Conservation (phyloP, 92 coral and sea anemone genomes). For the Diadumene lineata region DNA sequence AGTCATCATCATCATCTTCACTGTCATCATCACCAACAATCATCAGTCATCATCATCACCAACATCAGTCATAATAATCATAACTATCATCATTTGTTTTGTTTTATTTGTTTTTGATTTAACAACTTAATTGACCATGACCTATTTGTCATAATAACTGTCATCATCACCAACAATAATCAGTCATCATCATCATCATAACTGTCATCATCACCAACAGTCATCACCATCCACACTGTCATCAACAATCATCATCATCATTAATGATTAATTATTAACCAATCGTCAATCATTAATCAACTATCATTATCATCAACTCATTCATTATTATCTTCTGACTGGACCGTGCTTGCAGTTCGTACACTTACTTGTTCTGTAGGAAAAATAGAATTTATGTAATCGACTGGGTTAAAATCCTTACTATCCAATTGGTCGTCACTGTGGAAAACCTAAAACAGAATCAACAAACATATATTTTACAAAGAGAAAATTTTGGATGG, state of each 20-base stretch:
- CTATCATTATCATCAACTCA: too few relatives aligned
- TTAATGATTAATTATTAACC: too few relatives aligned
- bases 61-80: neutral
- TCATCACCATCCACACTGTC: neutral
- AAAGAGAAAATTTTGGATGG: neutral
- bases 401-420: conserved; percentile 97
- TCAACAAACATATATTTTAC: neutral
- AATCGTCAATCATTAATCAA: too few relatives aligned
- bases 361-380: conserved; percentile 96
- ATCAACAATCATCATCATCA: too few relatives aligned
- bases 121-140: too few relatives aligned
- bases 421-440: conserved; percentile 97
- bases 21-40: too few relatives aligned
- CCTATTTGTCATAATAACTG: too few relatives aligned
- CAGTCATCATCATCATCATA: neutral
- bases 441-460: conserved; percentile 74
- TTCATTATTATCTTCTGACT: neutral
- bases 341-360: too few relatives aligned
- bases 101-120: too few relatives aligned
- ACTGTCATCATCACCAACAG: neutral
- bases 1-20: neutral
- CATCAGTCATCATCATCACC: too few relatives aligned
- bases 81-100: neutral
- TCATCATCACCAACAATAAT: too few relatives aligned
- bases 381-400: conserved; percentile 87